Conservation (phyloP, 2,888 invertebrate genomes). For the Diloba caeruleocephala region DNA sequence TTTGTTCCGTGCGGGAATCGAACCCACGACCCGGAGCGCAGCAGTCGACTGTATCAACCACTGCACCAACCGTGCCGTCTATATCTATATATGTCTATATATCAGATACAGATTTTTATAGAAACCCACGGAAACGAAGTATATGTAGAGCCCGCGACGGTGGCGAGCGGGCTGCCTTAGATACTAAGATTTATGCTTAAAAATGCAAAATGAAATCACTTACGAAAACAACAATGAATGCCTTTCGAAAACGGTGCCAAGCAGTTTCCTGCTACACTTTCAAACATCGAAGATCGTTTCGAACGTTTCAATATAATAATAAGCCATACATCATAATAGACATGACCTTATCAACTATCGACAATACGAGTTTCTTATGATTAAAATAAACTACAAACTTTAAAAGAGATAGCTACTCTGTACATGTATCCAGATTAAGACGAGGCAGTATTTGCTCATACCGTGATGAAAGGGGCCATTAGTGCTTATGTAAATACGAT, state of each 20-base stretch:
- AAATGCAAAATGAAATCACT: too few relatives aligned
- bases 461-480: constrained; percentile 31
- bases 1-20: too few relatives aligned
- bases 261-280: constrained; percentile 20
- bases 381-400: background rate
- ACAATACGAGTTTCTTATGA: constrained; percentile 18
- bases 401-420: background rate
- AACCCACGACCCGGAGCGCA: too few relatives aligned
- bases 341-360: constrained; percentile 49
- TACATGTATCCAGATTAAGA: constrained; percentile 6
- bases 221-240: background rate
- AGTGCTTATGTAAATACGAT: constrained; percentile 41
- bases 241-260: constrained; percentile 6
- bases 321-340: constrained; percentile 36
- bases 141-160: too few relatives aligned
- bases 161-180: too few relatives aligned
- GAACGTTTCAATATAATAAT: constrained; percentile 31
- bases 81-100: too few relatives aligned
- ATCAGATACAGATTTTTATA: too few relatives aligned
- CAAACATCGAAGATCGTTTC: constrained; percentile 30
- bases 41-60: too few relatives aligned
- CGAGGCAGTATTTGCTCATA: constrained; percentile 10
- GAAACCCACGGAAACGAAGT: too few relatives aligned
- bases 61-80: too few relatives aligned
- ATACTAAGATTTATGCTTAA: too few relatives aligned